Base-by-base conservation (phyloP, 2,888 invertebrate genomes). In the Microplitis manilae region DNA sequence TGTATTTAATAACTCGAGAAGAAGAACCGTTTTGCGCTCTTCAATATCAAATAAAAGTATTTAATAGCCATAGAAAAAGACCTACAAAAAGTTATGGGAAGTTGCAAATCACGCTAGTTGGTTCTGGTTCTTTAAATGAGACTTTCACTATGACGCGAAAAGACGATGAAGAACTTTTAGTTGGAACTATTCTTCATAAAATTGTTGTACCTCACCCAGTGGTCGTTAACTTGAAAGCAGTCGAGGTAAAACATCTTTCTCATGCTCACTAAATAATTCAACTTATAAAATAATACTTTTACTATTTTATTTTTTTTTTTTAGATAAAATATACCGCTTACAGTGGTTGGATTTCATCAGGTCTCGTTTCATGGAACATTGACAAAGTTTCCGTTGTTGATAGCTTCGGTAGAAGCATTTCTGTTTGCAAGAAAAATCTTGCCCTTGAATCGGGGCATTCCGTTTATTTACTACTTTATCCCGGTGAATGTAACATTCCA, bases 21-120 rank as follows among this genome's bases (percentile, higher is more conserved):
- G 96, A 96, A 86, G 96, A 97, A 89, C 98, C 98, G 0, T 98
- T 97, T 89, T 98, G 98, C 90, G 97, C 97, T 0, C 96, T 97
- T 90, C 97, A 97, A 87, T 97, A 96, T 87, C 93, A 95, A 88
- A 93, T 97, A 68, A 94, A 94, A 84, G 93, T 97, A 72, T 95
- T 96, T 91, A 95, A 94, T 78, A 94, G 94, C 5, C 92, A 93
- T 30, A 93, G 93, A 83, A 92, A 92, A 74, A 90, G 93, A 72
- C 94, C 94, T 0, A 91, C 94, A 83, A 91, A 93, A 0, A 96
- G 94, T 85, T 96, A 95, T 87, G 97, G 97, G 0, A 94, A 95
- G 82, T 88, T 93, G 1, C 94, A 95, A 83, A 92, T 95, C 15
- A 95, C 95, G 0, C 91, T 97, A 20, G 94, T 97, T 78, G 95